Evolutionary conservation across 2,113 vertebrate species (phyloP).

Genomic region (Scophthalmus maximus): DNA sequence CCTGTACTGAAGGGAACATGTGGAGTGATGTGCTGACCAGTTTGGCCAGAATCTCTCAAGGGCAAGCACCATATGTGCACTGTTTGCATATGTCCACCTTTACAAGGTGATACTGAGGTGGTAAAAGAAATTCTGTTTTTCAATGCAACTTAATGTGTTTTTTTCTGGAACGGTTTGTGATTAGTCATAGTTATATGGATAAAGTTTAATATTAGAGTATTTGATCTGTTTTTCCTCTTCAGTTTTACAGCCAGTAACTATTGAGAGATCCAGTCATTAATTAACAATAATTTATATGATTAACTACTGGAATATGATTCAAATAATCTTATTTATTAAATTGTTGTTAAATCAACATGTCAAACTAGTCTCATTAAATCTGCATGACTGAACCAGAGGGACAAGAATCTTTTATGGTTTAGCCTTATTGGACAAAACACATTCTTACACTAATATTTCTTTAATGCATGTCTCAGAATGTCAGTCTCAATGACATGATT

Average conservation of each 20-base stretch:
- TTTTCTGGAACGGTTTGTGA: slow-evolving; percentile 55
- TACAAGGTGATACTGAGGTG: slow-evolving; percentile 40
- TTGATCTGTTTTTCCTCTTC: slow-evolving; percentile 42
- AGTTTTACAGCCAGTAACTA: slow-evolving; percentile 42
- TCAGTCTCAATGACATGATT: slow-evolving; percentile 14
- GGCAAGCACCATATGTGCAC: slow-evolving; percentile 48
- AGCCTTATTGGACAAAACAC: not conserved
- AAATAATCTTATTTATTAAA: slow-evolving; percentile 21
- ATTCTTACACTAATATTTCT: not conserved
- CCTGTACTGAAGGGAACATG: slow-evolving; percentile 37
- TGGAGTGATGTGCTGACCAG: slow-evolving; percentile 29
- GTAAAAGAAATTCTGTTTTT: slow-evolving; percentile 31
- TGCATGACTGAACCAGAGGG: not conserved
- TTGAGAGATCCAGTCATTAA: slow-evolving; percentile 54
- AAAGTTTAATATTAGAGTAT: slow-evolving; percentile 49
- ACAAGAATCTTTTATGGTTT: not conserved
- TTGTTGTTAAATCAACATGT: slow-evolving; percentile 25
- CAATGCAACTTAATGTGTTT: slow-evolving; percentile 42
- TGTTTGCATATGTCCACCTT: slow-evolving; percentile 48
- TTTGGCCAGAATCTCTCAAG: slow-evolving; percentile 54
- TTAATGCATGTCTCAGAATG: not conserved
- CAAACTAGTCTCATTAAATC: slow-evolving; percentile 12
- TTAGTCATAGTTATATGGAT: slow-evolving; percentile 53
- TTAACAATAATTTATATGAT: slow-evolving; percentile 32
- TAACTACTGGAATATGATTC: slow-evolving; percentile 30